Base-by-base conservation (phyloP, 2,888 invertebrate species). In the Rhagium mordax region DNA sequence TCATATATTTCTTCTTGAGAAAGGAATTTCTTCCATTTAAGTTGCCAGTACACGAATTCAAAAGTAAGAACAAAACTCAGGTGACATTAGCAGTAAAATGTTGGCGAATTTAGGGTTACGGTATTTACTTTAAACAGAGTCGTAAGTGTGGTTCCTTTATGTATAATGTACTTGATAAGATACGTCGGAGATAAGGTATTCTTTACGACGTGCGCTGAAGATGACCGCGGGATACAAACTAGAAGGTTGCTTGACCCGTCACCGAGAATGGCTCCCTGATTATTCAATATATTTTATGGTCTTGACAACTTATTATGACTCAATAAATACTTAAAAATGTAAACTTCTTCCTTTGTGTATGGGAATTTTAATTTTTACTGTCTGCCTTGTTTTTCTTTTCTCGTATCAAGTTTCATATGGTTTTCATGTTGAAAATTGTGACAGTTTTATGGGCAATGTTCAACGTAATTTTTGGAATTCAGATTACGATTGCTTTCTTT, bases 261-360 rank as follows among this genome's bases (percentile, higher is more conserved):
- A 84, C 76, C 79, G 76, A 71, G 77, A 82, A 79, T 81, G 81
- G 84, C 85, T 85, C 83, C 86, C 84, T 84, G 85, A 86, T 85
- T 84, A 84, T 85, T 84, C 84, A 82, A 84, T 82, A 82, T 85
- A 83, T 81, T 87, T 87, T 87, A 87, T 85, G 84, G 80, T 84
- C 86, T 85, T 84, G 86, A 86, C 85, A 86, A 85, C 83, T 84
- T 86, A 87, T 87, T 87, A 87, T 85, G 87, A 86, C 86, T 86
- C 85, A 85, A 87, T 87, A 87, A 87, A 86, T 87, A 86, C 83
- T 79, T 79, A 81, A 84, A 84, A 85, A 84, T 84, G 83, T 84
- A 82, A 82, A 81, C 69, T 59, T 53, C 65, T 70, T 61, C 70
- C 64, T 82, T 83, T 82, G 82, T 84, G 83, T 85, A 84, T 81